Evolutionary conservation across 2,113 vertebrate species (phyloP), one percentile per base, ranked within the genome.

Genomic region (Cyanistes caeruleus): DNA sequence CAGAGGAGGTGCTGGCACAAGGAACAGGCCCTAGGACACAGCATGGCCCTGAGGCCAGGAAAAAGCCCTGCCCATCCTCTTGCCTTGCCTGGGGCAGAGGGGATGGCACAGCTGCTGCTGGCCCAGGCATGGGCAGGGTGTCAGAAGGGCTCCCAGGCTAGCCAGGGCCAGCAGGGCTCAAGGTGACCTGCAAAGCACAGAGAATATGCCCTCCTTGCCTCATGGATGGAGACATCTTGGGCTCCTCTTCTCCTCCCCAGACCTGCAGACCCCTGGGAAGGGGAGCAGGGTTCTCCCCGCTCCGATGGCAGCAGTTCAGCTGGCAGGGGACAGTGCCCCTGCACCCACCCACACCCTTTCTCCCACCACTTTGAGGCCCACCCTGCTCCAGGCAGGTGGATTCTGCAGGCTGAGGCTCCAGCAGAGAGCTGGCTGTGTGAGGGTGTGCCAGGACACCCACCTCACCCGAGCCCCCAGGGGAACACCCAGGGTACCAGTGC

Each of bases 381-480:
- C 37, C 27, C 82, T 74, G 43, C 43, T 52, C 49, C 74, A 74
- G 68, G 24, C 48, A 23, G 15, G 35, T 13, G 39, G 39, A 39
- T 39, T 39, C 39, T 39, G 53, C 9, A 31, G 39, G 59, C 39
- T 52, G 5, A 1, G 58, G 23, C 73, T 60, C 68, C 10, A 7
- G 55, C 24, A 33, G 0, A 43, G 56, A 78, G 22, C 0, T 51
- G 74, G 30, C 35, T 8, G 1, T 37, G 48, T 0, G 3, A 39
- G 59, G 23, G 6, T 11, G 84, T 74, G 44, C 51, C 69, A 92
- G 64, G 25, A 31, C 41, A 55, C 22, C 31, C 65, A 56, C 4
- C 15, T 7, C 33, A 37, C 19, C 33, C 0, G 3, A 39, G 23
- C 3, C 39, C 37, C 52, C 70, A 33, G n/a, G 23, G 22, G 27